Conservation (phyloP, 2,888 invertebrate genomes). For the Iselma pallidipennis region DNA sequence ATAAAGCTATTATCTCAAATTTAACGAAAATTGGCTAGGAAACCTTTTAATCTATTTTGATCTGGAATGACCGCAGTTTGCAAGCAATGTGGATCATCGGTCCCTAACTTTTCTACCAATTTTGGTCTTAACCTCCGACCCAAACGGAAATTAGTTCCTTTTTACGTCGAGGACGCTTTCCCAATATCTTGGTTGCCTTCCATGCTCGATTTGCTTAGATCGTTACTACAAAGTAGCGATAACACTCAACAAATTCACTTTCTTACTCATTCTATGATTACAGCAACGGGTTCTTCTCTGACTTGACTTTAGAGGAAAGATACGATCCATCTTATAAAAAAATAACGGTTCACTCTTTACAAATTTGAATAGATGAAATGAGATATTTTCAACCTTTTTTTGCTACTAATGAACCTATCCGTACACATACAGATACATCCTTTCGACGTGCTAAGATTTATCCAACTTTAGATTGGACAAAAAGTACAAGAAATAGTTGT, state of each 20-base stretch:
- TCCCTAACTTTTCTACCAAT: constrained; percentile 47
- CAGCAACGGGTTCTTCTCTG: constrained; percentile 8
- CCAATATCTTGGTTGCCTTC: constrained; percentile 49
- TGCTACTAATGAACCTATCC: no score
- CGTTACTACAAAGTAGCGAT: constrained; percentile 44
- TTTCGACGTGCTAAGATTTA: no score
- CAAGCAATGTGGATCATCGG: constrained; percentile 42
- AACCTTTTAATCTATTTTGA: constrained; percentile 47
- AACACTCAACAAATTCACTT: constrained; percentile 36
- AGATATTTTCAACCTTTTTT: no score
- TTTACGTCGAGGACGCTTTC: constrained; percentile 50
- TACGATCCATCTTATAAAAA: background rate
- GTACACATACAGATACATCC: no score
- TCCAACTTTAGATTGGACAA: no score
- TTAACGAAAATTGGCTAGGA: constrained; percentile 41
- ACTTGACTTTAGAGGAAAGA: constrained; percentile 11
- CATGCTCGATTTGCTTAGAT: constrained; percentile 51
- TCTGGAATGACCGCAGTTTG: constrained; percentile 50
- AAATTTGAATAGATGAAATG: no score
- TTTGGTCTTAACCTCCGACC: constrained; percentile 49
- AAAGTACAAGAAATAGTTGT: no score
- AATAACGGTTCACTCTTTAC: no score
- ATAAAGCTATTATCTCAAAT: constrained; percentile 38
- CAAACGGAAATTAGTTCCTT: constrained; percentile 54
- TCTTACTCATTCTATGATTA: constrained; percentile 26